phyloP scores from a whole-genome alignment of 2,113 vertebrate species.

The Zapus hudsonius region DNA sequence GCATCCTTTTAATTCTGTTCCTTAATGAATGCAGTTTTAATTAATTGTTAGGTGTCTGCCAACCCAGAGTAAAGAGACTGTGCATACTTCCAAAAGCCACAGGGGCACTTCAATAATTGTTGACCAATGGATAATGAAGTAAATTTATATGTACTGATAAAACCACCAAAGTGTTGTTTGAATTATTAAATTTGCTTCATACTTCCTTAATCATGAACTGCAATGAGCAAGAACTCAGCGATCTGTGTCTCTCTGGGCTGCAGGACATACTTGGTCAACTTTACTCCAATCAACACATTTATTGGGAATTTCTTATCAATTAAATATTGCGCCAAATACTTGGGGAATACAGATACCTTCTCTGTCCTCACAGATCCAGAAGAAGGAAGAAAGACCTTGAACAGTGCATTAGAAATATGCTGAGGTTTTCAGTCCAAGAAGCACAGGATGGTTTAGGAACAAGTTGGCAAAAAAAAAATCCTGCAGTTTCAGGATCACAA shows the following conservation, averaged over 20 bases:
- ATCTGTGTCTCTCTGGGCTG: neutral
- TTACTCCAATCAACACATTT: neutral
- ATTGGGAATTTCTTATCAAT: neutral
- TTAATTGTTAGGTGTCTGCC: conserved; percentile 55
- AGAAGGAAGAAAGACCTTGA: neutral
- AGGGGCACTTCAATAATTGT: conserved; percentile 21
- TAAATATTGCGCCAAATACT: neutral
- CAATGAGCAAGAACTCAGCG: neutral
- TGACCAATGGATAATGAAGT: conserved; percentile 3
- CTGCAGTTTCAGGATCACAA: neutral
- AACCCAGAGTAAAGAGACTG: conserved; percentile 13
- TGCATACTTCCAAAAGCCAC: neutral
- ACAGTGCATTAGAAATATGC: neutral
- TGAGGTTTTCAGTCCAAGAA: neutral
- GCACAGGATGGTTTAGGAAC: neutral
- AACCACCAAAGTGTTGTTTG: neutral
- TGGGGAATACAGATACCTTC: neutral
- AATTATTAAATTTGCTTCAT: neutral
- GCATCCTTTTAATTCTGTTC: conserved; percentile 3
- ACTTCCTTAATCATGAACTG: neutral
- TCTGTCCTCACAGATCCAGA: neutral
- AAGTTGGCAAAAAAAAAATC: neutral
- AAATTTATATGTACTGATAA: conserved; percentile 10
- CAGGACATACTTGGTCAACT: neutral
- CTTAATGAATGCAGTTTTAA: conserved; percentile 57